phyloP scores from a whole-genome alignment of 2,113 vertebrate species.

The Oxyruncus cristatus region DNA sequence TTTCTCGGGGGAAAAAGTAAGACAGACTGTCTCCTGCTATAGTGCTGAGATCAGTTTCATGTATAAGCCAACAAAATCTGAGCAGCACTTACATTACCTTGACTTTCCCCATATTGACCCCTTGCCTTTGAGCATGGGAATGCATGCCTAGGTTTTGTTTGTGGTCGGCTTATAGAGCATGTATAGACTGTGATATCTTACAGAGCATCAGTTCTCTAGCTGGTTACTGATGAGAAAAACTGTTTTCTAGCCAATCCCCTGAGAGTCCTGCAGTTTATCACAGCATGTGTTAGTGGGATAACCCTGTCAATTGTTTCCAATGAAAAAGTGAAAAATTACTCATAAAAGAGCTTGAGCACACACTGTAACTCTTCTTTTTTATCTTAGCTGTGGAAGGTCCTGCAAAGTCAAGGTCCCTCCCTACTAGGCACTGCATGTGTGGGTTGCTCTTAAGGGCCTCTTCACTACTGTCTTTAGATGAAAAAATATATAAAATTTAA shows the following conservation, averaged over 20 bases:
- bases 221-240: background rate
- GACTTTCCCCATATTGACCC: accelerated
- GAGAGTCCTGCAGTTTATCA: background rate
- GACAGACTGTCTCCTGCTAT: background rate
- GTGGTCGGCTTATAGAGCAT: accelerated
- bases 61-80: background rate
- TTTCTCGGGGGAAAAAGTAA: background rate
- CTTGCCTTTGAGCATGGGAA: background rate
- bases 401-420: background rate
- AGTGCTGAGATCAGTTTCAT: background rate
- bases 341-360: background rate
- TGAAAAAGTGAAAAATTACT: background rate
- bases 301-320: background rate
- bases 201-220: background rate
- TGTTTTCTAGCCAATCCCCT: background rate
- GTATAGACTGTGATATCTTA: background rate
- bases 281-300: background rate
- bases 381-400: background rate
- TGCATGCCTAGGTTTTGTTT: background rate
- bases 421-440: background rate
- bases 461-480: background rate
- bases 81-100: background rate
- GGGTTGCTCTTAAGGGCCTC: background rate
- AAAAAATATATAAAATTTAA: background rate
- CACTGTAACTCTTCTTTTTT: background rate